Conservation (phyloP, 2,797 vertebrate genomes). For the Sebastes taczanowskii region DNA sequence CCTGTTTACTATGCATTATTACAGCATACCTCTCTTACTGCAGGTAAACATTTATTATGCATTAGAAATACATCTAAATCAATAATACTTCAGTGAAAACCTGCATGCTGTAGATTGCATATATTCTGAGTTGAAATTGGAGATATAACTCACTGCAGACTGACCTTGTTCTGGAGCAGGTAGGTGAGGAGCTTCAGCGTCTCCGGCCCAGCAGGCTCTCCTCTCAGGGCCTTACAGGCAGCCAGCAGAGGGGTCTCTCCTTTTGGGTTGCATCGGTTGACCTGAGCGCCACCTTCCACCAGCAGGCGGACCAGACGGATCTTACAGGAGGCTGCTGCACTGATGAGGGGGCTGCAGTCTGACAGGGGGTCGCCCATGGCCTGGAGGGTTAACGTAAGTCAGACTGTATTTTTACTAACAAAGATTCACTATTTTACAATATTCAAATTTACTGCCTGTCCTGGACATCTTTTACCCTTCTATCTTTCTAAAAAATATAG, state of each 20-base stretch:
- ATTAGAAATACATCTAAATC: slow-evolving; percentile 36
- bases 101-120: not conserved
- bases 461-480: not conserved
- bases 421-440: not conserved
- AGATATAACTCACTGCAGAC: not conserved
- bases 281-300: slow-evolving; percentile 81
- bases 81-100: slow-evolving; percentile 11
- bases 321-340: slow-evolving; percentile 72
- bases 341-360: slow-evolving; percentile 76
- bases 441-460: not conserved
- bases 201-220: slow-evolving; percentile 45
- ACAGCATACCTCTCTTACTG: not conserved
- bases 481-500: not conserved
- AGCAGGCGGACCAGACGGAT: slow-evolving; percentile 79
- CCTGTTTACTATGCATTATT: slow-evolving; percentile 42
- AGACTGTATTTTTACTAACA: not conserved
- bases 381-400: not conserved
- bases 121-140: not conserved
- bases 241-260: slow-evolving; percentile 81
- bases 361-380: slow-evolving; percentile 69
- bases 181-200: slow-evolving; percentile 68
- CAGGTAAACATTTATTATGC: slow-evolving; percentile 22
- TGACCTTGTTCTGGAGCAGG: slow-evolving; percentile 74
- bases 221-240: slow-evolving; percentile 71
- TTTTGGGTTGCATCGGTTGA: slow-evolving; percentile 71